These are phyloP conservation scores for Mohoua ochrocephala DNA, from an alignment of 2,113 vertebrate genomes.

Conservation along the genomic window DNA sequence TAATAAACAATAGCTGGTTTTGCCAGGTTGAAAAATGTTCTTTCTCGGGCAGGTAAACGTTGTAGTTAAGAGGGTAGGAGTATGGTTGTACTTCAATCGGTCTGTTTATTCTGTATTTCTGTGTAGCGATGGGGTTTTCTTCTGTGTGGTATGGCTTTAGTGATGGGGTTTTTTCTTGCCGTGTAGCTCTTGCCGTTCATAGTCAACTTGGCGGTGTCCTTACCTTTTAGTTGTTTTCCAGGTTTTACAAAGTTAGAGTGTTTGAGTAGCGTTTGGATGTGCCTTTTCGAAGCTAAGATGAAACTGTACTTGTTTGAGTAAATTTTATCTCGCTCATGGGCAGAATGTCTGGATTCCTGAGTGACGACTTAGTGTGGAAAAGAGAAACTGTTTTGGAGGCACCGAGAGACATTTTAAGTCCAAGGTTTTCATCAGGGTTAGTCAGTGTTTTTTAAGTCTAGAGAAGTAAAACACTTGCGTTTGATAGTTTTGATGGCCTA, in stretches of 20 bases:
- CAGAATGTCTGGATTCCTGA: not conserved
- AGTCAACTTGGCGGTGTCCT: not conserved
- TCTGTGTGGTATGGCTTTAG: rapidly evolving
- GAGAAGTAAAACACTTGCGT: not conserved
- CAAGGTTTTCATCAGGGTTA: not conserved
- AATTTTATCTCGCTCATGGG: not conserved
- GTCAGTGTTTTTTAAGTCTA: not conserved
- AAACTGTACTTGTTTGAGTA: not conserved
- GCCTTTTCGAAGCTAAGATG: not conserved
- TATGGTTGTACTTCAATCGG: rapidly evolving
- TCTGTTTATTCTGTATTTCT: not conserved
- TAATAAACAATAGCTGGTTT: no score
- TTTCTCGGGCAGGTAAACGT: not conserved
- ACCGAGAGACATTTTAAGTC: not conserved
- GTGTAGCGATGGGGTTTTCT: rapidly evolving
- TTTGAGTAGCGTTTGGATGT: not conserved
- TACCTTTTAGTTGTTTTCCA: not conserved
- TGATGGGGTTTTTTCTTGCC: rapidly evolving
- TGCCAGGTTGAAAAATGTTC: rapidly evolving
- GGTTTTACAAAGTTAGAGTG: not conserved
- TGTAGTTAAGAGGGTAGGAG: not conserved
- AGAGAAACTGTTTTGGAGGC: not conserved
- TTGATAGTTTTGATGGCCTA: not conserved
- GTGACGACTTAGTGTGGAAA: not conserved
- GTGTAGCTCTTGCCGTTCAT: not conserved